These are phyloP conservation scores for Drosophila serrata DNA, from an alignment of 1,140 invertebrate species.

Conservation along the genomic window DNA sequence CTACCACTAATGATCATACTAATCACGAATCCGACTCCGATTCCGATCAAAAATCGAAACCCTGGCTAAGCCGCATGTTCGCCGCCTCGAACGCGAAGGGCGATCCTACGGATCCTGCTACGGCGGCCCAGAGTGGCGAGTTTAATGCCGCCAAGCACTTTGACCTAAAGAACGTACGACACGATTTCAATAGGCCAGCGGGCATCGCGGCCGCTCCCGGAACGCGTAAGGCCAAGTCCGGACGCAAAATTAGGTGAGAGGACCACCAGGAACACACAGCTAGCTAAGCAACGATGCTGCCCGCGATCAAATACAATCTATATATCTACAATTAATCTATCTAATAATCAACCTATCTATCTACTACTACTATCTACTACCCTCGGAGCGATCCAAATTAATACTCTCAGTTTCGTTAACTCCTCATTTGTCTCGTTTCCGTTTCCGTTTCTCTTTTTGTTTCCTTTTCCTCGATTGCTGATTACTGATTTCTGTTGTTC, in stretches of 20 bases:
- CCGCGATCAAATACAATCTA: slow-evolving; percentile 48
- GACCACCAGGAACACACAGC: slow-evolving; percentile 35
- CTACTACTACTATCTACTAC: slow-evolving; percentile 43
- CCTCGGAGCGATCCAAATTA: slow-evolving; percentile 41
- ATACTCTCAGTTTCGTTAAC: slow-evolving; percentile 48
- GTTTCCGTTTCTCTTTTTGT: slow-evolving; percentile 3
- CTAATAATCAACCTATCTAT: slow-evolving; percentile 54
- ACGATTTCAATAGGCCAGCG: slow-evolving; percentile 85
- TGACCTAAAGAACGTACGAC: slow-evolving; percentile 78
- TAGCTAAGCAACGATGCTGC: slow-evolving; percentile 29
- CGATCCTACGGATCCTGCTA: slow-evolving; percentile 40
- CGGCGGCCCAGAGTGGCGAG: slow-evolving; percentile 48
- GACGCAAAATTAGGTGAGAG: slow-evolving; percentile 85
- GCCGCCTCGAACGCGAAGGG: slow-evolving; percentile 53
- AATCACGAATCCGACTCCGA: slow-evolving; percentile 65
- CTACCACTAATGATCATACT: slow-evolving; percentile 79
- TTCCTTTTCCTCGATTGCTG: slow-evolving; percentile 33
- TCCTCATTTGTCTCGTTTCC: slow-evolving; percentile 51
- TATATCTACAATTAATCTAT: slow-evolving; percentile 45
- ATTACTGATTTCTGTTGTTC: slow-evolving; percentile 47
- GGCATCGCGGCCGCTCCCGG: slow-evolving; percentile 77
- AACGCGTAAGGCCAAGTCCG: slow-evolving; percentile 74
- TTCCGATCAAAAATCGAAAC: slow-evolving; percentile 75
- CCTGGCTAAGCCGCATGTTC: slow-evolving; percentile 85
- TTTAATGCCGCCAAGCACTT: slow-evolving; percentile 84